These are phyloP conservation scores for Morpho helenor DNA, from an alignment of 2,888 invertebrate genomes.

Conservation along the genomic window DNA sequence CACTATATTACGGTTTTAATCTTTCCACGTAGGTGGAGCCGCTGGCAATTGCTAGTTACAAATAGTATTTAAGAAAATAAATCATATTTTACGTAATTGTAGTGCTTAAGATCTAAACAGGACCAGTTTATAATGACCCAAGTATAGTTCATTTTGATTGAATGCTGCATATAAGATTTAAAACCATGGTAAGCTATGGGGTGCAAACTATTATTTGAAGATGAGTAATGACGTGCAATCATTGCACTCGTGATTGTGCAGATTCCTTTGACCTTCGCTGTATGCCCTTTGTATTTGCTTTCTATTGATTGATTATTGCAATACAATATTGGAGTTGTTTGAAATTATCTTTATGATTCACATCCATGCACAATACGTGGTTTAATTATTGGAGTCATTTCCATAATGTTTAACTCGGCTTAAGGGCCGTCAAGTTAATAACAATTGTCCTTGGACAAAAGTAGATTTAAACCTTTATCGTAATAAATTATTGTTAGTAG, in stretches of 20 bases:
- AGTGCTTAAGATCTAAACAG: too few relatives aligned
- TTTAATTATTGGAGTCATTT: conserved; percentile 3
- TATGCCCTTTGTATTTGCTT: conserved; percentile 33
- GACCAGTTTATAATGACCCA: not conserved
- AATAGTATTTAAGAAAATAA: too few relatives aligned
- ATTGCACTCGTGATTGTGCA: conserved; percentile 71
- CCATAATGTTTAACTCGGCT: too few relatives aligned
- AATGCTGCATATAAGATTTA: conserved; percentile 40
- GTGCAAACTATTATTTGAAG: conserved; percentile 75
- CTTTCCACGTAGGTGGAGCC: too few relatives aligned
- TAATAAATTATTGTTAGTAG: too few relatives aligned
- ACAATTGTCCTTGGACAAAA: too few relatives aligned
- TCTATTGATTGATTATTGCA: conserved; percentile 38
- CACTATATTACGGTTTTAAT: too few relatives aligned
- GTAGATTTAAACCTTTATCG: too few relatives aligned
- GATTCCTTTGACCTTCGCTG: conserved; percentile 58
- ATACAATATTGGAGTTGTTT: conserved; percentile 14
- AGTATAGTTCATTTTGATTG: conserved; percentile 30
- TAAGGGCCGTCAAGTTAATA: too few relatives aligned
- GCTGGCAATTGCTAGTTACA: too few relatives aligned
- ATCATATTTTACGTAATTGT: too few relatives aligned
- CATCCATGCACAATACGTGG: conserved; percentile 1
- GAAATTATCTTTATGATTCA: conserved; percentile 8
- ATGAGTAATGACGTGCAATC: conserved; percentile 70
- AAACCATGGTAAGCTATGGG: conserved; percentile 63